These are phyloP conservation scores for Thereva unica DNA, from an alignment of 2,888 invertebrate genomes.

Conservation along the genomic window DNA sequence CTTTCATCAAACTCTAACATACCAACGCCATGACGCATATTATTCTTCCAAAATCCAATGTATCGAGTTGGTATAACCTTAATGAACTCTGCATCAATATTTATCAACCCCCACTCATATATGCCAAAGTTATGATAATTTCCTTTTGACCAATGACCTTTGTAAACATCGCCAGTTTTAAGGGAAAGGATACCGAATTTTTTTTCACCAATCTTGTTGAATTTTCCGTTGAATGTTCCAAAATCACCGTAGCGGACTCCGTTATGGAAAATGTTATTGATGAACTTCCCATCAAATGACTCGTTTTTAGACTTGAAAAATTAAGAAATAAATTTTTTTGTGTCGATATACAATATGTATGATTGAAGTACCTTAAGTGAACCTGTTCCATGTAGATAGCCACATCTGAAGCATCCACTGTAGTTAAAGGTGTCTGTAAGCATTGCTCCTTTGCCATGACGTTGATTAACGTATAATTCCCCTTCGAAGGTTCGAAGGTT, in stretches of 20 bases:
- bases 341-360: no score
- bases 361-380: not conserved
- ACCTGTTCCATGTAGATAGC: slow-evolving; percentile 31
- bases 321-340: no score
- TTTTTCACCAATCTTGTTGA: slow-evolving; percentile 25
- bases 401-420: slow-evolving; percentile 22
- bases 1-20: slow-evolving; percentile 31
- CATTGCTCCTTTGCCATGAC: slow-evolving; percentile 30
- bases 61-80: slow-evolving; percentile 4
- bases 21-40: slow-evolving; percentile 34
- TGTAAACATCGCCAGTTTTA: slow-evolving; percentile 24
- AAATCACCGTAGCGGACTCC: slow-evolving; percentile 15
- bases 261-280: slow-evolving; percentile 6
- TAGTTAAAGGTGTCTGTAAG: slow-evolving; percentile 22
- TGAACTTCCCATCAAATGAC: slow-evolving; percentile 26
- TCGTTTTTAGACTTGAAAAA: not conserved
- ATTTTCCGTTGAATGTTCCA: slow-evolving; percentile 29
- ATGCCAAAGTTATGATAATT: slow-evolving; percentile 32
- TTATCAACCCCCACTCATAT: slow-evolving; percentile 26
- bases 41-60: slow-evolving; percentile 35
- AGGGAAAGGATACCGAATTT: slow-evolving; percentile 21
- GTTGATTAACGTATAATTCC: slow-evolving; percentile 18
- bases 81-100: slow-evolving; percentile 10
- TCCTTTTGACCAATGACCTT: slow-evolving; percentile 33
- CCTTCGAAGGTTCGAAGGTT: slow-evolving; percentile 15